phyloP scores from a whole-genome alignment of 2,888 invertebrate genomes.

The Artemia sinica region DNA sequence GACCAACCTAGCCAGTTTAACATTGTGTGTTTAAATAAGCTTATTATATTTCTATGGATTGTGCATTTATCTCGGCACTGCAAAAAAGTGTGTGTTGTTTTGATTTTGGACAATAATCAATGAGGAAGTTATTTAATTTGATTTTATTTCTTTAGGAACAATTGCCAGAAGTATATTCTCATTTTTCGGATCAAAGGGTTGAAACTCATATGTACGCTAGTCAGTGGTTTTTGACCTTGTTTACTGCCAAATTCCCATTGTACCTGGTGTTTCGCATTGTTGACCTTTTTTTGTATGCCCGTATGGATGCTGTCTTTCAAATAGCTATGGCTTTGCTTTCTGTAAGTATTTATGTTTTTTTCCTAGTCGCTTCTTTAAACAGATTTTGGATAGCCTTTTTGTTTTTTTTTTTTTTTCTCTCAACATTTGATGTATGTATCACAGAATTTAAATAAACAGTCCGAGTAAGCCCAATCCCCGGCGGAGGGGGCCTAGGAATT shows the following conservation, averaged over 20 bases:
- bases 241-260: conserved; percentile 93
- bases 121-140: not conserved
- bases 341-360: conserved; percentile 36
- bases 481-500: conserved; percentile 18
- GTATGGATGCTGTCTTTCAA: conserved; percentile 86
- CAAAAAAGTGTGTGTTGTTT: too few species aligned
- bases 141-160: conserved; percentile 43
- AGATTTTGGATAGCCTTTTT: not conserved
- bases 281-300: conserved; percentile 86
- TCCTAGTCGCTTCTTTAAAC: too few species aligned
- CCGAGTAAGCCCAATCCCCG: not conserved
- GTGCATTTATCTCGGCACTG: too few species aligned
- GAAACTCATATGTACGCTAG: conserved; percentile 98
- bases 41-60: too few species aligned
- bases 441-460: not conserved
- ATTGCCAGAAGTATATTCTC: conserved; percentile 56
- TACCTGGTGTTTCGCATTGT: conserved; percentile 92
- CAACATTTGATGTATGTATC: not conserved
- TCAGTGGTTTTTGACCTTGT: conserved; percentile 99
- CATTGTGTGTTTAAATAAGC: too few species aligned
- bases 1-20: too few species aligned
- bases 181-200: conserved; percentile 64
- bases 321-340: conserved; percentile 81
- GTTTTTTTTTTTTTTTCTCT: conserved; percentile 18
- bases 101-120: too few species aligned